phyloP scores from a whole-genome alignment of 2,888 invertebrate species.

The Exephanes ischioxanthus region DNA sequence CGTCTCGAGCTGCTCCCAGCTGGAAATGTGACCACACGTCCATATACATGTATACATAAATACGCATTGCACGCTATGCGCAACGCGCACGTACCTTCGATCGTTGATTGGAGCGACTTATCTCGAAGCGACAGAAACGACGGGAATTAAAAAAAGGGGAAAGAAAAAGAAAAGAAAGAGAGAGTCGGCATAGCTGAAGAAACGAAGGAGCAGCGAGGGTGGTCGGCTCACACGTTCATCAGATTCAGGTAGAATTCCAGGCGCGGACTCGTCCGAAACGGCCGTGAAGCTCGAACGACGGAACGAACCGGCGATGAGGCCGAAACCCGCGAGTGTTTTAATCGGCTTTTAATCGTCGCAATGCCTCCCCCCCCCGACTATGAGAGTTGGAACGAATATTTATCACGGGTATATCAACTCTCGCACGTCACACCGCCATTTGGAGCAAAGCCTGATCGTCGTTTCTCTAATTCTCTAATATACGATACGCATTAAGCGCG shows the following conservation, averaged over 20 bases:
- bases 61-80: not conserved
- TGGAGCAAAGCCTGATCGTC: not conserved
- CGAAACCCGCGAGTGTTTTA: not conserved
- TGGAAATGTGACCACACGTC: conserved; percentile 49
- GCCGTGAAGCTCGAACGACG: conserved; percentile 57
- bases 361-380: not conserved
- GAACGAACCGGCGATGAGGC: conserved; percentile 42
- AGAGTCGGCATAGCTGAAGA: conserved; percentile 16
- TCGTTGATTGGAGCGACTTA: conserved; percentile 42
- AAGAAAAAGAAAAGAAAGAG: conserved; percentile 12
- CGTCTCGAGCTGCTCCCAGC: conserved; percentile 28
- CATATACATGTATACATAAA: not conserved
- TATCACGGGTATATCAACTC: not conserved
- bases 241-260: conserved; percentile 68
- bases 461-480: conserved; percentile 32
- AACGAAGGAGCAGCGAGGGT: conserved; percentile 57
- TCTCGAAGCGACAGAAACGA: conserved; percentile 31
- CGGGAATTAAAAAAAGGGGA: not conserved
- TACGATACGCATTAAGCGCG: conserved; percentile 31
- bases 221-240: conserved; percentile 66
- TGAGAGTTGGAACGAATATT: not conserved
- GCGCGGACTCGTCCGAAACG: conserved; percentile 41
- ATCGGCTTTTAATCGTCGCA: conserved; percentile 37
- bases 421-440: conserved; percentile 6
- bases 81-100: conserved; percentile 32